Evolutionary conservation across 64 coral and sea anemone genomes (phyloP), one percentile per base, ranked within the genome.

Genomic region (Porites australiensis): DNA sequence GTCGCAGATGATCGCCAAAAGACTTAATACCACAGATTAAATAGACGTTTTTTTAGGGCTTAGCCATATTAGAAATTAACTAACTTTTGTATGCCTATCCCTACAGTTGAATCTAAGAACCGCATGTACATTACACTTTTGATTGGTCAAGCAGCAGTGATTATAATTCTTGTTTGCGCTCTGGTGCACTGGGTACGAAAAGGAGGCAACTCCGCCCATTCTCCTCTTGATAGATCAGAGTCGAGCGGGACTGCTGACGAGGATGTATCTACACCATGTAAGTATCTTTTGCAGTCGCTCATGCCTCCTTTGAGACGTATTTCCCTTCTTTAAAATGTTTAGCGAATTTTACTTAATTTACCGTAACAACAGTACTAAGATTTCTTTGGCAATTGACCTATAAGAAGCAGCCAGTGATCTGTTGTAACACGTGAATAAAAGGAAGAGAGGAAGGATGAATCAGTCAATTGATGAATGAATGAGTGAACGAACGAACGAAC

Each of bases 161-260:
- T 95, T 18, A 68, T 91, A 15, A 52, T 91, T 37, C 69, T 95
- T 12, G 62, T 88, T 50, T 91, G 72, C 70, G 89, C 87, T 43
- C 88, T 95, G 7, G 72, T 91, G 18, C 94, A 95, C 83, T 95
- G 72, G 74, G 79, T 95, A 48, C 51, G 82, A 60, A 95, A 95
- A 79, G 8, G 63, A 65, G 9, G 69, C 2, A 84, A 51, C 63
- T 69, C 81, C 62, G 62, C 63, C 6, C 61, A 84, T 68, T 51
- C 63, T 14, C 45, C 81, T 21, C 44, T 84, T 63, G 63, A 84
- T 47, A 50, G 81, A 84, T 68, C 19, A 68, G 63, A 84, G 45
- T 67, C 81, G 18, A 13, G 9, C 61, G 69, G 68, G 81, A 84
- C 45, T 51, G 46, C 22, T 84, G 81, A 69, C 16, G 44, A 37